Evolutionary conservation across 2,113 vertebrate genomes (phyloP), one percentile per base, ranked within the genome.

Genomic region (Oncorhynchus gorbuscha): DNA sequence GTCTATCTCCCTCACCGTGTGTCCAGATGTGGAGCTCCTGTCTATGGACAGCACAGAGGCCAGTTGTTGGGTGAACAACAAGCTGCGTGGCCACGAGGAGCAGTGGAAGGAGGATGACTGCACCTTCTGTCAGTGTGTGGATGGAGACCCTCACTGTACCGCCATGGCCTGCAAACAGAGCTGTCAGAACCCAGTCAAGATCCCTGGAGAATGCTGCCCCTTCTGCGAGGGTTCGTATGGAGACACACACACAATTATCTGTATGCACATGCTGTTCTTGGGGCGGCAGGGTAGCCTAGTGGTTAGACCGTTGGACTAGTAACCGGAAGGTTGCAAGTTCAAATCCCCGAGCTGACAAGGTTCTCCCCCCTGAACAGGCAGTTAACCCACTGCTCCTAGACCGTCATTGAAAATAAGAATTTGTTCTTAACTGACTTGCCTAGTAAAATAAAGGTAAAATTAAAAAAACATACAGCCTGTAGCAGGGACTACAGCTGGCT

Each of bases 131-230:
- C 93, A 94, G 84, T 95, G 94, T 69, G 92, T 93, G 79, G 91
- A 94, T 6, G 94, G 94, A 12, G 93, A 94, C 0, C 88, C 90
- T 0, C 94, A 93, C 89, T 95, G 94, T 83, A 94, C 93, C 0
- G 94, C 94, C 70, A 95, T 95, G 94, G 93, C 93, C 87, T 94
- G 94, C 90, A 94, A 94, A 69, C 94, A 94, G 88, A 94, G 90
- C 83, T 94, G 94, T 75, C 93, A 93, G 48, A 93, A 92, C 82
- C 94, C 94, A 0, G 91, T 95, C 72, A 94, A 94, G 83, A 94
- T 95, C 69, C 93, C 93, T 0, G 94, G 94, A 75, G 94, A 94
- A 79, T 95, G 94, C 85, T 95, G 94, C 73, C 93, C 94, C 14
- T 95, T 94, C 89, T 95, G 94, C 71, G 93, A 94, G 91, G 94